Evolutionary conservation across 2,113 vertebrate genomes (phyloP), one percentile per base, ranked within the genome.

Genomic region (Otolemur garnettii): DNA sequence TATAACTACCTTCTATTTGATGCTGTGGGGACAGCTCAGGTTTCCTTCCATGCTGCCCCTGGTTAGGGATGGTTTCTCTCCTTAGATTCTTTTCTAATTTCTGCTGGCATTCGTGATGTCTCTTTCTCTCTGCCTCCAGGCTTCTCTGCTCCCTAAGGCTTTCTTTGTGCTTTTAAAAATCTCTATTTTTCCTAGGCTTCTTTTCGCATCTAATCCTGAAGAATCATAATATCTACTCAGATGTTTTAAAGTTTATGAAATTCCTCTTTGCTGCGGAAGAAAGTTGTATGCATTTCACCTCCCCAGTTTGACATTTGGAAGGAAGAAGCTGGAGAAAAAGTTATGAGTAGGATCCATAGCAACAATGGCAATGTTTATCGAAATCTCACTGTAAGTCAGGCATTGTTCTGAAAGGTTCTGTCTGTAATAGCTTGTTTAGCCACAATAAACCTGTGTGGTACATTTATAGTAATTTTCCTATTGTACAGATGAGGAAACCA

Each of bases 81-180:
- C 18, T 60, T 82, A 57, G 35, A 78, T 57, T 92, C 38, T 55
- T 93, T 95, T 86, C 88, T 93, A 69, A 93, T 97, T 96, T 97
- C 83, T 96, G 42, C 45, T 81, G 55, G 66, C 59, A 84, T 87
- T 95, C 24, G 33, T 14, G 30, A 88, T 66, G 18, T 87, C 53
- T 87, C 74, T 91, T 64, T 96, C 38, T 90, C 79, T 42, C 85
- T 91, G 53, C 78, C 93, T 87, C 55, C 30, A 74, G 88, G 72
- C 85, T 64, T 83, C 30, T 88, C 59, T 74, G 59, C 53, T 95
- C 82, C 94, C 87, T 13, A 9, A 94, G 68, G 81, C 62, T 82
- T 97, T 87, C 74, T 94, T 74, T 87, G 57, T 87, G 59, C n/a
- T 75, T 95, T 95, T 88, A 53, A 33, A 94, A 90, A 87, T 95